phyloP scores from a whole-genome alignment of 2,113 vertebrate genomes.

The Crocuta crocuta region DNA sequence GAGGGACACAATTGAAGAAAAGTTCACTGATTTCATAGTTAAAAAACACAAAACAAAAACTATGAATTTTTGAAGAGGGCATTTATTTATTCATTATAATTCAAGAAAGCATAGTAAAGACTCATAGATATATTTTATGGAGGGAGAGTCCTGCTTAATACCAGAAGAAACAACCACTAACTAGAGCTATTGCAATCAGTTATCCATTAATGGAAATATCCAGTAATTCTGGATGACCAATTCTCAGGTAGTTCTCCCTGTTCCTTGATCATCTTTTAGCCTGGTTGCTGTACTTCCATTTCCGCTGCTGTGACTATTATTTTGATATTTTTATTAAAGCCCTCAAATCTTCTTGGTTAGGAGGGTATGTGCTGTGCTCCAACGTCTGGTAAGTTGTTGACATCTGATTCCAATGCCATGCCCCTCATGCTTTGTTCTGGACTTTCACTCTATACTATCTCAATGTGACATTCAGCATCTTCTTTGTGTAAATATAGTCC shows the following conservation, averaged over 20 bases:
- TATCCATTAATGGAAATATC: not conserved
- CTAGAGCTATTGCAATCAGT: not conserved
- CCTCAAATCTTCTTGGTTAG: not conserved
- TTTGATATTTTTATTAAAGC: not conserved
- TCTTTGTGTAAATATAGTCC: not conserved
- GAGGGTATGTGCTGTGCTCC: accelerated
- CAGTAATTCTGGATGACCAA: not conserved
- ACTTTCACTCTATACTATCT: not conserved
- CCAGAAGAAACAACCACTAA: not conserved
- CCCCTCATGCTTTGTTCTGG: not conserved
- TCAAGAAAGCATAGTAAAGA: not conserved
- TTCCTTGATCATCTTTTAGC: not conserved
- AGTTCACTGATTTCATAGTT: not conserved
- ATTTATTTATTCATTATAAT: not conserved
- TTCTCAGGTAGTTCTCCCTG: accelerated
- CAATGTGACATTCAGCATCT: not conserved
- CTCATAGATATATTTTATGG: not conserved
- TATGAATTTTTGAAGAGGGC: not conserved
- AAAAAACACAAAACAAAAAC: not conserved
- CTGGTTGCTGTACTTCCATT: not conserved
- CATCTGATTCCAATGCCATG: not conserved
- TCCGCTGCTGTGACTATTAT: not conserved
- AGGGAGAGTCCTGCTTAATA: not conserved
- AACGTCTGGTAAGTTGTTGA: accelerated
- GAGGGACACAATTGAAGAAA: not conserved